A percentile compares a stretch with the other conserved stretches of the same genome.
Conservation (phyloP, 1,140 invertebrate species). For the Drosophila ironensis region DNA sequence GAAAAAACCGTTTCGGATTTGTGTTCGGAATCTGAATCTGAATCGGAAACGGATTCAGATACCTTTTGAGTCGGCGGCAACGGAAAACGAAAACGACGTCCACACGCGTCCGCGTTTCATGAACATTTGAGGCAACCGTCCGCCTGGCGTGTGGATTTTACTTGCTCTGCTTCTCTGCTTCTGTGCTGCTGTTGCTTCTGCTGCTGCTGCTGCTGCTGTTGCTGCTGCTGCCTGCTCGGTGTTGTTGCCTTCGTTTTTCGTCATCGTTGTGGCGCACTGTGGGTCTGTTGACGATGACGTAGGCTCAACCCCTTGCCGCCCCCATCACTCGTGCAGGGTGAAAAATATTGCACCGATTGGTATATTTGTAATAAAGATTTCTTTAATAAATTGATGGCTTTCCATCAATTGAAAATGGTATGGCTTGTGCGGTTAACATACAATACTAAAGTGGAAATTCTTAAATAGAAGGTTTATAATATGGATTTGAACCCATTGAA, state of each 20-base stretch:
- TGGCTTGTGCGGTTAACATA: too few relatives aligned
- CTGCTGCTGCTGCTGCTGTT: constrained; percentile 5
- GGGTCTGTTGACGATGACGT: constrained; percentile 65
- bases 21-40: too few relatives aligned
- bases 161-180: constrained; percentile 45
- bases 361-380: too few relatives aligned
- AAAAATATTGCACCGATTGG: background rate
- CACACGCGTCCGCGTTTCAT: constrained; percentile 73
- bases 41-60: constrained; percentile 6
- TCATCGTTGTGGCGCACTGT: constrained; percentile 61
- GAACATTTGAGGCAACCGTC: constrained; percentile 61
- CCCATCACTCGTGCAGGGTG: background rate
- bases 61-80: constrained; percentile 21
- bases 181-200: constrained; percentile 31
- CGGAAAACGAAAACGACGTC: constrained; percentile 35
- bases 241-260: constrained; percentile 32
- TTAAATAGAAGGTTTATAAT: too few relatives aligned
- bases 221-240: constrained; percentile 11
- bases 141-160: constrained; percentile 70
- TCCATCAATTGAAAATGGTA: too few relatives aligned
- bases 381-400: background rate
- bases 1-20: constrained; percentile 17
- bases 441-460: too few relatives aligned
- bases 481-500: too few relatives aligned
- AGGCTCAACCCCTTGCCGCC: constrained; percentile 22